Evolutionary conservation across 2,797 vertebrate species (phyloP).

Genomic region (Clarias platycephalus): DNA sequence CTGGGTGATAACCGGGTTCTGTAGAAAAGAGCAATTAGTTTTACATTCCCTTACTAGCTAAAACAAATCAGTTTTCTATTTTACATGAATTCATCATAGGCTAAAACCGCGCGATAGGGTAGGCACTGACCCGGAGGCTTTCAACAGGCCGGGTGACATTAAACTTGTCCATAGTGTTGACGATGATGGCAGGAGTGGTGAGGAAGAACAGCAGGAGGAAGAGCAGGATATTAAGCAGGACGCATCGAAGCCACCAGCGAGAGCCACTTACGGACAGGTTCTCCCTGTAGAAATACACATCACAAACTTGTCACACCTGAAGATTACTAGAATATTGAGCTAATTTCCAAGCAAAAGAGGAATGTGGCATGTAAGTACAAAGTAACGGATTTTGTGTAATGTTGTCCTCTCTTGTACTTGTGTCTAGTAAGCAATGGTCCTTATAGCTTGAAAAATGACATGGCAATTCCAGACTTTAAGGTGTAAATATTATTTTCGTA

Average conservation of each 20-base stretch:
- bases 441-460: neutral
- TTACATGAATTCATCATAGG: neutral
- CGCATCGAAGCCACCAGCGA: slow-evolving; percentile 89
- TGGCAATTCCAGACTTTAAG: neutral
- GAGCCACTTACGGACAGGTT: slow-evolving; percentile 89
- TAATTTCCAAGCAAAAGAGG: neutral
- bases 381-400: neutral
- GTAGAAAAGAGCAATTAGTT: slow-evolving; percentile 50
- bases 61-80: neutral
- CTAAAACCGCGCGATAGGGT: slow-evolving; percentile 23
- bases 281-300: slow-evolving; percentile 76
- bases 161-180: slow-evolving; percentile 98
- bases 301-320: neutral
- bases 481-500: neutral
- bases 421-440: neutral
- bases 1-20: slow-evolving; percentile 94
- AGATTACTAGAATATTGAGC: neutral
- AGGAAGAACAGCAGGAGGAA: slow-evolving; percentile 97
- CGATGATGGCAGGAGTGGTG: slow-evolving; percentile 94
- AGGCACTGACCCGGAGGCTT: slow-evolving; percentile 82
- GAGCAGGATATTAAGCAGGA: slow-evolving; percentile 89
- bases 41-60: neutral
- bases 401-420: neutral
- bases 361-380: neutral
- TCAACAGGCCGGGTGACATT: slow-evolving; percentile 93